Evolutionary conservation across 2,113 vertebrate species (phyloP).

Genomic region (Eupsittula cactorum): DNA sequence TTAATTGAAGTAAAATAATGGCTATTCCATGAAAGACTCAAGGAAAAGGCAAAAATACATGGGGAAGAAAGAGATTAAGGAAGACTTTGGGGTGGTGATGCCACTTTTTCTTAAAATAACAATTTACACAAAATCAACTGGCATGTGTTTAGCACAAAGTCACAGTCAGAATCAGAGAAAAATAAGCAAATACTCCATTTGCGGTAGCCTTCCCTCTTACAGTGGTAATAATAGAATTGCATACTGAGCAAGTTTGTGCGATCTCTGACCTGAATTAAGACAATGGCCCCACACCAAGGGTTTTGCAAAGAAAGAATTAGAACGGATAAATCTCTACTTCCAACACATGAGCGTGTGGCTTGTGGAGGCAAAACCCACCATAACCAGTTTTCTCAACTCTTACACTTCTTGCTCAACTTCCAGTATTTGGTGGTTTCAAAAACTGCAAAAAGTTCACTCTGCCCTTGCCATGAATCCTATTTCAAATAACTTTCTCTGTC

Average conservation of each 20-base stretch:
- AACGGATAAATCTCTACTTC: background rate
- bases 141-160: background rate
- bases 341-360: background rate
- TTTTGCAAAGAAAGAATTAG: background rate
- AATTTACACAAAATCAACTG: background rate
- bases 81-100: background rate
- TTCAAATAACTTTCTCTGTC: background rate
- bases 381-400: background rate
- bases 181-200: background rate
- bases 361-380: background rate
- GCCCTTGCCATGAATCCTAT: background rate
- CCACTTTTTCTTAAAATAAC: background rate
- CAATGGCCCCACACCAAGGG: rapidly evolving
- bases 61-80: background rate
- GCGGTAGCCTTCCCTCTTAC: background rate
- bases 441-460: background rate
- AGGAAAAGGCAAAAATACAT: background rate
- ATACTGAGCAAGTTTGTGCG: background rate
- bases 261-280: background rate
- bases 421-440: background rate
- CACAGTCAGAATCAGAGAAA: background rate
- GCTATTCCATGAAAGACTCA: background rate
- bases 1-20: background rate
- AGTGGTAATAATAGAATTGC: background rate
- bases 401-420: background rate